Conservation (phyloP, 2,888 invertebrate genomes). For the Ornithoptera alexandrae region DNA sequence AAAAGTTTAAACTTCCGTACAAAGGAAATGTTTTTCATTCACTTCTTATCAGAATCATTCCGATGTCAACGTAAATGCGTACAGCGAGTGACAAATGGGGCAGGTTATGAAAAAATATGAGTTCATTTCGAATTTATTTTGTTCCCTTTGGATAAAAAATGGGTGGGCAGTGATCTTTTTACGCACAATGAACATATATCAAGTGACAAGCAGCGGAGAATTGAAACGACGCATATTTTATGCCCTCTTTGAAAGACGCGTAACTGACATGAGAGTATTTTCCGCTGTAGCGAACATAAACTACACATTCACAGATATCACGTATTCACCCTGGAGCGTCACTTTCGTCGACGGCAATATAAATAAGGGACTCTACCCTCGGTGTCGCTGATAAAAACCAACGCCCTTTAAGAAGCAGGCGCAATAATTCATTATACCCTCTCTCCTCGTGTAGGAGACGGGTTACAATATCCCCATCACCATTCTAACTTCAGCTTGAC, state of each 20-base stretch:
- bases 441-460: too few relatives aligned
- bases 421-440: neutral
- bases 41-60: neutral
- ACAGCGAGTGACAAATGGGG: slow-evolving; percentile 11
- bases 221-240: slow-evolving; percentile 20
- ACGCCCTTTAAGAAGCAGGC: slow-evolving; percentile 1
- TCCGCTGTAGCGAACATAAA: slow-evolving; percentile 22
- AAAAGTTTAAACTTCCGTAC: neutral
- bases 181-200: slow-evolving; percentile 16
- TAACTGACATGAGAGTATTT: slow-evolving; percentile 22
- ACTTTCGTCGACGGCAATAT: slow-evolving; percentile 12
- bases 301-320: slow-evolving; percentile 13
- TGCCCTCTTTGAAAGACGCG: slow-evolving; percentile 14
- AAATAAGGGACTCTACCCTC: slow-evolving; percentile 15
- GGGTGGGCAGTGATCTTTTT: slow-evolving; percentile 9
- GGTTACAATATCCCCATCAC: too few relatives aligned
- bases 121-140: slow-evolving; percentile 10
- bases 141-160: slow-evolving; percentile 3
- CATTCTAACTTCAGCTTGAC: too few relatives aligned
- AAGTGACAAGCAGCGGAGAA: slow-evolving; percentile 15
- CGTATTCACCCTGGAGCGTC: slow-evolving; percentile 26
- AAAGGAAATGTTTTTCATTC: slow-evolving; percentile 11
- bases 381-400: neutral
- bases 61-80: slow-evolving; percentile 8
- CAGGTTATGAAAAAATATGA: slow-evolving; percentile 16